Percentiles rank a stretch among this genome's conserved stretches.
Conservation (phyloP, 2,888 invertebrate species). For the Perithous albicinctus region DNA sequence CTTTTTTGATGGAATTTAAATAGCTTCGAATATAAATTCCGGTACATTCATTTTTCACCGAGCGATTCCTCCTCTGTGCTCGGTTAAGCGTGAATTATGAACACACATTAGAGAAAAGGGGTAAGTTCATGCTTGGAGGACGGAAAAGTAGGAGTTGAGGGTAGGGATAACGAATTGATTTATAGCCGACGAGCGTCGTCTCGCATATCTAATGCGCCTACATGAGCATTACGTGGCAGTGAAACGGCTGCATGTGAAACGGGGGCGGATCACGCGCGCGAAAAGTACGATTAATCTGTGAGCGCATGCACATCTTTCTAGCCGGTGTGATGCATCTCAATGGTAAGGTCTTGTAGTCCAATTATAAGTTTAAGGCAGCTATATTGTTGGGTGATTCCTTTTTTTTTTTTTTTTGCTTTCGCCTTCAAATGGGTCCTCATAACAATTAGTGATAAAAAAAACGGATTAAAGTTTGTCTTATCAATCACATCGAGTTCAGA, state of each 20-base stretch:
- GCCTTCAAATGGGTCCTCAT: no score
- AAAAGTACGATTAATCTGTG: conserved; percentile 81
- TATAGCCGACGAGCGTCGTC: conserved; percentile 80
- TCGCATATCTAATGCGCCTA: conserved; percentile 82
- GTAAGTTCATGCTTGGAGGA: conserved; percentile 23
- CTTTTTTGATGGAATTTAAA: no score
- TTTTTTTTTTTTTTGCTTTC: no score
- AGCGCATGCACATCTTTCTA: conserved; percentile 43
- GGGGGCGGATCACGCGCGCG: conserved; percentile 73
- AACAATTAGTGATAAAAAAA: no score
- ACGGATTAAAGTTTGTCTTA: no score
- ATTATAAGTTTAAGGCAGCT: no score
- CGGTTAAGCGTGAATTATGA: conserved; percentile 84
- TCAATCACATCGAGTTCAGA: no score
- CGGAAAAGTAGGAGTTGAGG: conserved; percentile 60
- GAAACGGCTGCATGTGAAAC: conserved; percentile 67
- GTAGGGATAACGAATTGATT: conserved; percentile 83
- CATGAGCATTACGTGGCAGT: conserved; percentile 74
- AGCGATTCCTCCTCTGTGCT: conserved; percentile 73
- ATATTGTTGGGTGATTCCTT: no score
- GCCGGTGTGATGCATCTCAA: conserved; percentile 27
- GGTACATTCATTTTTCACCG: conserved; percentile 82
- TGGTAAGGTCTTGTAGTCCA: no score
- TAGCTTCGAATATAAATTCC: conserved; percentile 72
- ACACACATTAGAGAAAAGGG: conserved; percentile 79